Evolutionary conservation across 2,888 invertebrate genomes (phyloP).

Genomic region (Drosophila ochracea): DNA sequence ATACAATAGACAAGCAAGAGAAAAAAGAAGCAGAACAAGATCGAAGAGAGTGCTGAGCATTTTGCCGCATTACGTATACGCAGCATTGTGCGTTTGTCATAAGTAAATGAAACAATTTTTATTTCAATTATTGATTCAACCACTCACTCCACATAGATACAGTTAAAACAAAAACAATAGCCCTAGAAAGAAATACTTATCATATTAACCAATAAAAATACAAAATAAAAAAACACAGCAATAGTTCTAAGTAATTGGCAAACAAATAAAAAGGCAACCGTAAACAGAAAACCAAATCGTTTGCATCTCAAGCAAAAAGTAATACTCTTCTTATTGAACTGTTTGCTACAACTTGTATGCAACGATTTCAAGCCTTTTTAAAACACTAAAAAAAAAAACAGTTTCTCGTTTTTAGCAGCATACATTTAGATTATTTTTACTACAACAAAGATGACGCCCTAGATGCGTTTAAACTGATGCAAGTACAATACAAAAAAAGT

Average conservation of each 20-base stretch:
- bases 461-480: constrained; percentile 71
- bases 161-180: constrained; percentile 58
- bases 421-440: constrained; percentile 61
- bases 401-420: constrained; percentile 74
- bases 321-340: constrained; percentile 19
- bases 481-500: constrained; percentile 75
- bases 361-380: constrained; percentile 35
- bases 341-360: constrained; percentile 40
- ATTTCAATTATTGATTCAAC: constrained; percentile 74
- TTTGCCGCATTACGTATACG: constrained; percentile 30
- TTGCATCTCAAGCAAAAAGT: constrained; percentile 46
- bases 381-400: constrained; percentile 36
- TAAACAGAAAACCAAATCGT: constrained; percentile 32
- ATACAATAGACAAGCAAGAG: constrained; percentile 55
- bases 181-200: constrained; percentile 69
- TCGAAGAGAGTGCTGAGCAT: constrained; percentile 50
- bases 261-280: constrained; percentile 22
- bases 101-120: constrained; percentile 69
- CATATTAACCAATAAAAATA: constrained; percentile 65
- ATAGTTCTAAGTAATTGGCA: constrained; percentile 78
- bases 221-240: constrained; percentile 49
- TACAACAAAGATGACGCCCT: constrained; percentile 44
- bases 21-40: constrained; percentile 69
- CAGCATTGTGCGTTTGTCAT: constrained; percentile 41
- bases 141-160: constrained; percentile 58